Evolutionary conservation across 2,113 vertebrate species (phyloP).

Genomic region (Daboia siamensis): DNA sequence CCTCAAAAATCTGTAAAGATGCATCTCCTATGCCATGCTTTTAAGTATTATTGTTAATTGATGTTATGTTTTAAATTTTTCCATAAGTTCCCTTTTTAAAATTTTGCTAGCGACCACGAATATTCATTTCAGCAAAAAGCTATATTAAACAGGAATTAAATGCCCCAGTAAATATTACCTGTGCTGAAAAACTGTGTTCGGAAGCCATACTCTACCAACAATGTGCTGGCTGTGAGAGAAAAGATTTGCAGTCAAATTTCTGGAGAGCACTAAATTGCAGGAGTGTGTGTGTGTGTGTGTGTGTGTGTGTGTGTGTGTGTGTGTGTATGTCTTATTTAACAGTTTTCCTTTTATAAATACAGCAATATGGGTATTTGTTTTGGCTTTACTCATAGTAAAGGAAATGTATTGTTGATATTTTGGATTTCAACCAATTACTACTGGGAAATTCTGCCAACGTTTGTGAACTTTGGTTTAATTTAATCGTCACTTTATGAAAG

Average conservation of each 20-base stretch:
- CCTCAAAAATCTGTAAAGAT: background rate
- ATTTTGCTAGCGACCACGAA: background rate
- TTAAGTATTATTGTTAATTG: background rate
- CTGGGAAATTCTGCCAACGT: background rate
- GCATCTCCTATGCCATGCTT: background rate
- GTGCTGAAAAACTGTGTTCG: background rate
- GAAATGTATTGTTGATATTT: background rate
- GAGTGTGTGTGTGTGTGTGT: too few species aligned
- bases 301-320: too few species aligned
- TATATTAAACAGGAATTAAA: background rate
- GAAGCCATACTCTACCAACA: background rate
- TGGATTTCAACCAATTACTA: background rate
- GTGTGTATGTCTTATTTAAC: too few species aligned
- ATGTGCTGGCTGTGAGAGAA: background rate
- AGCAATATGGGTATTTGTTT: background rate
- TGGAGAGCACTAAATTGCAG: background rate
- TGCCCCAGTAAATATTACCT: background rate
- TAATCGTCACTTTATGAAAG: background rate
- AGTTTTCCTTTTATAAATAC: background rate
- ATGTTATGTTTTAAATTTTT: background rate
- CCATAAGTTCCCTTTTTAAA: background rate
- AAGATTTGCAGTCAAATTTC: background rate
- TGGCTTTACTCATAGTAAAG: background rate
- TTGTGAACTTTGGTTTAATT: background rate
- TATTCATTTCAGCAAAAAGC: background rate